Evolutionary conservation across 2,113 vertebrate species (phyloP), one percentile per base, ranked within the genome.

Genomic region (Saguinus imperator): DNA sequence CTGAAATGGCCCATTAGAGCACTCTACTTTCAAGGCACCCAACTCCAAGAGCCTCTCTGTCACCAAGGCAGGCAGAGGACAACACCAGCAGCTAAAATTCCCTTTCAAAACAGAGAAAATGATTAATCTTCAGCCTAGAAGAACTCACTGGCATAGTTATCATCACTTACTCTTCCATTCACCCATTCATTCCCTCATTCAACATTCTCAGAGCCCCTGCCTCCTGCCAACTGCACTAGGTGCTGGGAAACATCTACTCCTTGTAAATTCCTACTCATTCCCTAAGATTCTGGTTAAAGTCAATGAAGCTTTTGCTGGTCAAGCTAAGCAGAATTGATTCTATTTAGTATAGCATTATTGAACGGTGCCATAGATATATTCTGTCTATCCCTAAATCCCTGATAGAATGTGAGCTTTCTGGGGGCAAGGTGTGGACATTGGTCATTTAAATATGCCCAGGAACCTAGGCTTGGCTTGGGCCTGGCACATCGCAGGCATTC

Each of bases 21-120:
- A 90, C 32, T 95, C 70, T 68, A 43, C 7, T 96, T 82, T 84
- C n/a, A 52, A 93, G 55, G 81, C 8, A 89, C 61, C 58, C 61
- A 89, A 76, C 48, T 94, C 45, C 64, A 94, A 97, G 50, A 87
- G 87, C 52, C 76, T 96, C 79, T 68, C 43, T 84, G 70, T 89
- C 86, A 94, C 91, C 35, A 48, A 95, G 57, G 57, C 55, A 96
- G 80, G 76, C 8, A 94, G 76, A 87, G 6, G 77, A 96, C 58
- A 96, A 92, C 5, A 97, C 32, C 1, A 82, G 45, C 37, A 85
- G 72, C 72, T 87, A 87, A 95, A 93, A 81, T 75, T 91, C 50
- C 40, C 87, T 97, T 91, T 80, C 43, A 83, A 93, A 82, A 57
- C 43, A 89, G 40, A 84, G 66, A 93, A 94, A 95, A 76, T 40